These are phyloP conservation scores for Emydoidea blandingii DNA, from an alignment of 2,797 vertebrate genomes.

Conservation along the genomic window DNA sequence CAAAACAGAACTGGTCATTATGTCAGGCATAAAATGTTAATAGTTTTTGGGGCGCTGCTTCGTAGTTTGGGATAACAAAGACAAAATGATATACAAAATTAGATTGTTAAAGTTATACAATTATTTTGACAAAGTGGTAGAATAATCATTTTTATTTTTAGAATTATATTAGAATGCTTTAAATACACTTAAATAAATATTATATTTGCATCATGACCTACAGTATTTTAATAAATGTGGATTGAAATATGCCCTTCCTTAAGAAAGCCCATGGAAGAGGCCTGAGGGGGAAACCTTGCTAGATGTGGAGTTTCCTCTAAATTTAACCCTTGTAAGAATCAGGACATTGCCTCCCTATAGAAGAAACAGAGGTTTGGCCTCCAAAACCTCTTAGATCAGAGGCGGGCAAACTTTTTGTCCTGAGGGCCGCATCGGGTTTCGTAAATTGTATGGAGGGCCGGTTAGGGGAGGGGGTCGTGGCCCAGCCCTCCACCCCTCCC, in stretches of 20 bases:
- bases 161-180: background rate
- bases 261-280: background rate
- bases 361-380: background rate
- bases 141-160: background rate
- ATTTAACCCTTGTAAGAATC: background rate
- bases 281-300: background rate
- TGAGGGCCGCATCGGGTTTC: too few species aligned
- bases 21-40: constrained; percentile 15
- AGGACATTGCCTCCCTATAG: background rate
- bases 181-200: background rate
- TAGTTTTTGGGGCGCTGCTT: constrained; percentile 5
- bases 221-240: background rate
- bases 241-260: background rate
- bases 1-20: constrained; percentile 35
- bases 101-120: background rate
- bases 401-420: too few species aligned
- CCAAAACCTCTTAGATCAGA: background rate
- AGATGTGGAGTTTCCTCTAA: background rate
- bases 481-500: too few species aligned
- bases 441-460: too few species aligned
- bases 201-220: background rate
- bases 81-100: background rate
- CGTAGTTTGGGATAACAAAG: constrained; percentile 10
- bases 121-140: constrained; percentile 8
- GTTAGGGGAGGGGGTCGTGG: too few species aligned